A percentile compares a stretch with the other conserved stretches of the same genome.
Conservation (phyloP, 2,888 invertebrate species). For the Pedicia rivosa region DNA sequence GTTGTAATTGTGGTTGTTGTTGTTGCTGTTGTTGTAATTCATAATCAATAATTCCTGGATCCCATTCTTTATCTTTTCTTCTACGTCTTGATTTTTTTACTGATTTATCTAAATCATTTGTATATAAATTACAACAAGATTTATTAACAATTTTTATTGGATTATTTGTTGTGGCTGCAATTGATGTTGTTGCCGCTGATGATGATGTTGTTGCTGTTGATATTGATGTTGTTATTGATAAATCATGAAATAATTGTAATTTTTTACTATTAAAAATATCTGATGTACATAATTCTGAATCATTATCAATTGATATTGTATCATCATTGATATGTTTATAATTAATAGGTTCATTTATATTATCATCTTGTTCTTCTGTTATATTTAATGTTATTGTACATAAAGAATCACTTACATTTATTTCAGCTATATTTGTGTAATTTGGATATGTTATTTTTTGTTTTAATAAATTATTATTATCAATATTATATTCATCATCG, state of each 20-base stretch:
- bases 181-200: background rate
- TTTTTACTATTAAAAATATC: no score
- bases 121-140: constrained; percentile 7
- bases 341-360: background rate
- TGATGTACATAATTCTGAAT: no score
- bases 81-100: constrained; percentile 3
- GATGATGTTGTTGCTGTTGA: background rate
- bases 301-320: no score
- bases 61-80: constrained; percentile 5
- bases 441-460: constrained; percentile 6
- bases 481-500: constrained; percentile 19
- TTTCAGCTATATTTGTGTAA: background rate
- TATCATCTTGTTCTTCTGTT: no score
- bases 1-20: no score
- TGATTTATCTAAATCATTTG: constrained; percentile 9
- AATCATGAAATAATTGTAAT: no score
- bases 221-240: no score
- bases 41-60: background rate
- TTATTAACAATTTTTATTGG: constrained; percentile 3
- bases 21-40: background rate
- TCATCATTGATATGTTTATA: background rate
- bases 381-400: constrained; percentile 4
- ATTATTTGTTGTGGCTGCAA: background rate
- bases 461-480: no score
- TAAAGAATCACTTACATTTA: background rate